Conservation (phyloP, 2,888 invertebrate species). For the Willowsia nigromaculata region DNA sequence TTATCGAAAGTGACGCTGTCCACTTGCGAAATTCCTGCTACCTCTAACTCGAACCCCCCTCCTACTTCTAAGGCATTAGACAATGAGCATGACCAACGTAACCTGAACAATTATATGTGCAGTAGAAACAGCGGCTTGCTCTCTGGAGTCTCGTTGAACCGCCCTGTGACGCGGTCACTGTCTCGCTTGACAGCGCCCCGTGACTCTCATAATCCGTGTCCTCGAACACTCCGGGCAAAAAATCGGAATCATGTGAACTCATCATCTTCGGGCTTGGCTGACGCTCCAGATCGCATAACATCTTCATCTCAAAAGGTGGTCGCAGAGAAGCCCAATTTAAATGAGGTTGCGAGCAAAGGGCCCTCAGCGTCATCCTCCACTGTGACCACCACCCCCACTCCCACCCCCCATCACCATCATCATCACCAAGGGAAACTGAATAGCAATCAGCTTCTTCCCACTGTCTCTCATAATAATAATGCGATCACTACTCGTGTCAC, state of each 20-base stretch:
- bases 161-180: conserved; percentile 78
- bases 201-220: conserved; percentile 75
- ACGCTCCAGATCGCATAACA: conserved; percentile 46
- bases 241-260: conserved; percentile 73
- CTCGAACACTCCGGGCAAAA: conserved; percentile 76
- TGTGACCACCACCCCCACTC: conserved; percentile 9
- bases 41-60: conserved; percentile 64
- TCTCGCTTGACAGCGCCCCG: conserved; percentile 77
- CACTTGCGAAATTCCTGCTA: conserved; percentile 75
- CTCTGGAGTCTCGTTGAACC: conserved; percentile 71
- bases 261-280: conserved; percentile 38
- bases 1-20: conserved; percentile 78
- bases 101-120: conserved; percentile 78
- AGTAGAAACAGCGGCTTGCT: conserved; percentile 76
- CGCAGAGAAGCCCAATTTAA: conserved; percentile 44
- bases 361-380: conserved; percentile 41
- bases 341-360: conserved; percentile 50
- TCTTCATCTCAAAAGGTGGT: conserved; percentile 53
- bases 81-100: conserved; percentile 72
- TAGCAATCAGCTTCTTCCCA: conserved; percentile 55
- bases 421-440: conserved; percentile 54
- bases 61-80: conserved; percentile 71
- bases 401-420: too few relatives aligned
- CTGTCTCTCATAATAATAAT: conserved; percentile 64
- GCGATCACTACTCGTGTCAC: conserved; percentile 57